Conservation (phyloP, 2,797 vertebrate species). For the Myiotriccus ornatus region DNA sequence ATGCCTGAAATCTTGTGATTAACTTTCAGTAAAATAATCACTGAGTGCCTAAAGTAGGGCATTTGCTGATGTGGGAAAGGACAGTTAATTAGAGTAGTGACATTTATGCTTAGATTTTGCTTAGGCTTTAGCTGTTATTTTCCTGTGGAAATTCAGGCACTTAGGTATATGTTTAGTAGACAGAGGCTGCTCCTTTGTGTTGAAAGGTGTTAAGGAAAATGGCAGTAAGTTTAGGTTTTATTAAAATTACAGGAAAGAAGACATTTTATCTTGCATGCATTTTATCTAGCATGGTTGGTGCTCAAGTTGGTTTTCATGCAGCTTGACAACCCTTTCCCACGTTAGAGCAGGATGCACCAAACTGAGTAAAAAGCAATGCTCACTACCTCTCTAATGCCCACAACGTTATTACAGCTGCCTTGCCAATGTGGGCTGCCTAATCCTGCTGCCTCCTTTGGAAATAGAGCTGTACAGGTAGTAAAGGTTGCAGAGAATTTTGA, state of each 20-base stretch:
- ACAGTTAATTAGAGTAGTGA: neutral
- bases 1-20: neutral
- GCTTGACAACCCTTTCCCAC: neutral
- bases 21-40: neutral
- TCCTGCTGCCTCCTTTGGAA: neutral
- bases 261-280: neutral
- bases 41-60: fast-evolving
- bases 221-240: neutral
- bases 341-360: neutral
- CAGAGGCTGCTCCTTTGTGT: neutral
- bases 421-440: neutral
- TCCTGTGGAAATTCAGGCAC: neutral
- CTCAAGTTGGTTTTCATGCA: neutral
- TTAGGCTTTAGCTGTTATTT: neutral
- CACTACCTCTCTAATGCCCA: fast-evolving
- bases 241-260: neutral
- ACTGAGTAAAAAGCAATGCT: neutral
- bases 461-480: neutral
- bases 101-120: neutral
- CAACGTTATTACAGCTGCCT: neutral
- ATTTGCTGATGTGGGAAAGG: neutral
- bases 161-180: neutral
- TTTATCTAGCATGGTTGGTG: too few relatives aligned
- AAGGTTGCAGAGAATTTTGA: neutral
- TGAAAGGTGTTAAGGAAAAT: neutral